phyloP scores from a whole-genome alignment of 2,888 invertebrate species.

The Autographa pulchrina region DNA sequence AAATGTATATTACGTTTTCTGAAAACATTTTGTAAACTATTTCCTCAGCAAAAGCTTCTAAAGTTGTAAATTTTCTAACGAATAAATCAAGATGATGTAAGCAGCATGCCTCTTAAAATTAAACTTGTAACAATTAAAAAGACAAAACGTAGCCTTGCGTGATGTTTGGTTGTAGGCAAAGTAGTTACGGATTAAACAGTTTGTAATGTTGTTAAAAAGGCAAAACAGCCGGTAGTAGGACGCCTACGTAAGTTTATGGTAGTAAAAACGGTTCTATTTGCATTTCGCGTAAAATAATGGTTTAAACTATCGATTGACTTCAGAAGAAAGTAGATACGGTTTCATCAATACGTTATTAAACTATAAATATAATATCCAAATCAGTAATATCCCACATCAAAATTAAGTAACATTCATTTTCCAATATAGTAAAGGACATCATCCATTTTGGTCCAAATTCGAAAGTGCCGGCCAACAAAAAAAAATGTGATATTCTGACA shows the following conservation, averaged over 20 bases:
- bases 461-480: too few relatives aligned
- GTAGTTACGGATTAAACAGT: slow-evolving; percentile 24
- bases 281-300: background rate
- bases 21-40: slow-evolving; percentile 22
- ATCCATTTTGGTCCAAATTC: too few relatives aligned
- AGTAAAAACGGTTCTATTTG: background rate
- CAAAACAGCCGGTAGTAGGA: slow-evolving; percentile 8
- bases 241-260: background rate
- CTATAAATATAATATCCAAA: too few relatives aligned
- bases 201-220: slow-evolving; percentile 29
- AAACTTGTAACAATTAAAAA: slow-evolving; percentile 4
- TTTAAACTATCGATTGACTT: too few relatives aligned
- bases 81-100: background rate
- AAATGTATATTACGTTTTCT: slow-evolving; percentile 33
- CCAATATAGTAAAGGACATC: too few relatives aligned
- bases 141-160: slow-evolving; percentile 15
- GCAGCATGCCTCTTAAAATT: background rate
- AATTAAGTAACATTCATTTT: too few relatives aligned
- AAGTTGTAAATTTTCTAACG: background rate
- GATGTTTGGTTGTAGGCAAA: slow-evolving; percentile 30
- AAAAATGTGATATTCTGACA: too few relatives aligned
- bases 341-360: too few relatives aligned
- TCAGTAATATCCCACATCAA: too few relatives aligned
- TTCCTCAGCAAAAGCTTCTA: slow-evolving; percentile 12
- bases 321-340: too few relatives aligned